Percentiles rank a stretch among this genome's conserved stretches.
Evolutionary conservation across 1,140 invertebrate species (phyloP).

Genomic region (Zophobas atratus): DNA sequence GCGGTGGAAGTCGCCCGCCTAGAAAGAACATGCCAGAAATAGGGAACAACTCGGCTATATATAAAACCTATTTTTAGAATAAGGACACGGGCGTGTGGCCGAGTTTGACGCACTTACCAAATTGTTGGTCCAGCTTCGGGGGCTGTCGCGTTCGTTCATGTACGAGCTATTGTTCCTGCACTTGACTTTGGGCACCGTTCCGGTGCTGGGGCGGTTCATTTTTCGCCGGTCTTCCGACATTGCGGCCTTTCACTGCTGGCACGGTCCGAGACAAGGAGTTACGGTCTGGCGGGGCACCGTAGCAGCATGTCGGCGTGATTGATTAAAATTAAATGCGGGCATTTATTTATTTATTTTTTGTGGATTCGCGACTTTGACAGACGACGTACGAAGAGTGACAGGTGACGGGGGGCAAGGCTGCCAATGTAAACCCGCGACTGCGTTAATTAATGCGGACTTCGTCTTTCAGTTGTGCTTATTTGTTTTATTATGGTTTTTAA

Average conservation of each 20-base stretch:
- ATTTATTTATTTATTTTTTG: too few species aligned
- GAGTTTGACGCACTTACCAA: conserved; percentile 59
- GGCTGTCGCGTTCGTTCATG: conserved; percentile 56
- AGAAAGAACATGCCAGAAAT: conserved; percentile 49
- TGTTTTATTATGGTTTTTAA: too few species aligned
- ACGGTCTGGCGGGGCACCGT: too few species aligned
- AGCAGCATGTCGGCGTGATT: too few species aligned
- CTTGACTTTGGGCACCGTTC: conserved; percentile 67
- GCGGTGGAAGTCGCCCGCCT: conserved; percentile 8
- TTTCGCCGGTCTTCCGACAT: conserved; percentile 65
- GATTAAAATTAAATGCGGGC: too few species aligned
- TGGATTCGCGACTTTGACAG: too few species aligned
- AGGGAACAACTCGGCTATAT: conserved; percentile 48
- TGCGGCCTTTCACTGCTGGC: not conserved
- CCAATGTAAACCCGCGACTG: too few species aligned
- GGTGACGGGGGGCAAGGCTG: too few species aligned
- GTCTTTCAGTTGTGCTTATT: too few species aligned
- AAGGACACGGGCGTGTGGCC: not conserved
- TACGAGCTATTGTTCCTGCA: conserved; percentile 63
- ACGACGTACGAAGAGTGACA: too few species aligned
- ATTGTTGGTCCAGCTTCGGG: conserved; percentile 62
- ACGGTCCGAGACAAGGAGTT: too few species aligned
- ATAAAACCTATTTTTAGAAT: conserved; percentile 58
- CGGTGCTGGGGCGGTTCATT: conserved; percentile 63
- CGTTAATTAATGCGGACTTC: too few species aligned